A percentile compares a stretch with the other conserved stretches of the same genome.
Evolutionary conservation across 1,140 invertebrate species (phyloP).

Genomic region (Halesus radiatus): DNA sequence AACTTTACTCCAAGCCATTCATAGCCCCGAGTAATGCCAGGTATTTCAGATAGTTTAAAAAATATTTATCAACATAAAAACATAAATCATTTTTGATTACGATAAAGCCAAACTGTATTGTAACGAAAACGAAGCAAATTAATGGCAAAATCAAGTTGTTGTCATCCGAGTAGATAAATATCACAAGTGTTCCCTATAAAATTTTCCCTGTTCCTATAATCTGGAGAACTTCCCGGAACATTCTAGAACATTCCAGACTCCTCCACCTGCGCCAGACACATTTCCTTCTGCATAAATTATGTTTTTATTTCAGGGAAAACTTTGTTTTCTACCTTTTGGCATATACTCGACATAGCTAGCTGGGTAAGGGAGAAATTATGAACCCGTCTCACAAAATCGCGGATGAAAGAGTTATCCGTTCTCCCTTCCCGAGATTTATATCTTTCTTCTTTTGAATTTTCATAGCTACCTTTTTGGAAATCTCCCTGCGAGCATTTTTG

Average conservation of each 20-base stretch:
- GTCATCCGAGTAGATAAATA: too few relatives aligned
- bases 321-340: constrained; percentile 4
- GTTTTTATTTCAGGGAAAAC: constrained; percentile 27
- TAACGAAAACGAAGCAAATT: too few relatives aligned
- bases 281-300: constrained; percentile 32
- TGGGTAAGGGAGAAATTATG: constrained; percentile 16
- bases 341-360: too few relatives aligned
- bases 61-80: too few relatives aligned
- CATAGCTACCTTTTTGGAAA: neutral
- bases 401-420: constrained; percentile 34
- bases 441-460: constrained; percentile 32
- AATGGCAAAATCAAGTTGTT: too few relatives aligned
- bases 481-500: neutral
- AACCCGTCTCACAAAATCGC: constrained; percentile 25
- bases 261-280: constrained; percentile 20
- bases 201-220: neutral
- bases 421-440: constrained; percentile 22
- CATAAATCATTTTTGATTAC: too few relatives aligned
- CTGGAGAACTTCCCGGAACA: neutral
- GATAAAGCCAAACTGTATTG: too few relatives aligned
- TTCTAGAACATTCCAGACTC: neutral
- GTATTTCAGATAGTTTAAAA: too few relatives aligned
- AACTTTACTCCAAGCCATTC: too few relatives aligned
- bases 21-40: too few relatives aligned
- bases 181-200: too few relatives aligned